Percentiles rank a stretch among this genome's conserved stretches.
These are phyloP conservation scores for Ooceraea biroi DNA, from an alignment of 1,140 invertebrate species.

Conservation along the genomic window DNA sequence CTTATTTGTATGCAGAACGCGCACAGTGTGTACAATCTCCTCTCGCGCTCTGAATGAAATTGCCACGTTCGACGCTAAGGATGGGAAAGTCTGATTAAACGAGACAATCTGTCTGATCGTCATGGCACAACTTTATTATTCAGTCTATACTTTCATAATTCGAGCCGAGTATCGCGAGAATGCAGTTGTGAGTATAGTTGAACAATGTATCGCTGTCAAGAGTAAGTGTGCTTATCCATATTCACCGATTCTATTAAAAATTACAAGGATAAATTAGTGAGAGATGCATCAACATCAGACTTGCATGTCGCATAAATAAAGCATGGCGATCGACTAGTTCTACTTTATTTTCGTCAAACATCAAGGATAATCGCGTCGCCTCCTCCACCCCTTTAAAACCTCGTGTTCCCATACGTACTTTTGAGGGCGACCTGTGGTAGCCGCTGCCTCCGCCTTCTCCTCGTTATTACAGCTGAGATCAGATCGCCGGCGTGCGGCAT, in stretches of 20 bases:
- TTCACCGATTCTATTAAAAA: too few relatives aligned
- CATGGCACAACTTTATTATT: background rate
- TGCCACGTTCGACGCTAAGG: background rate
- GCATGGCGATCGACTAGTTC: background rate
- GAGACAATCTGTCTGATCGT: background rate
- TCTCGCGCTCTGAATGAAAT: background rate
- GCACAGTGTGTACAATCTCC: background rate
- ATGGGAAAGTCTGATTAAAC: background rate
- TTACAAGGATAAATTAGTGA: constrained; percentile 4
- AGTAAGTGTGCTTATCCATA: too few relatives aligned
- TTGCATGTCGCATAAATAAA: background rate
- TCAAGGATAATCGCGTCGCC: background rate
- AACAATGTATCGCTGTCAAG: too few relatives aligned
- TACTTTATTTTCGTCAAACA: background rate
- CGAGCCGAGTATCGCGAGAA: background rate
- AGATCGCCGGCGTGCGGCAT: constrained; percentile 24
- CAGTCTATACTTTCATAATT: background rate
- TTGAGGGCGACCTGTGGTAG: constrained; percentile 42
- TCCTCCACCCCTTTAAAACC: background rate
- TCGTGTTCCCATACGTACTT: constrained; percentile 64
- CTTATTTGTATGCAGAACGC: background rate
- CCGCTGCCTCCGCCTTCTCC: constrained; percentile 17
- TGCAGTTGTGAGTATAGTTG: too few relatives aligned
- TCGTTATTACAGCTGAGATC: constrained; percentile 12
- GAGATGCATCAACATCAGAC: background rate